Evolutionary conservation across 2,888 invertebrate species (phyloP).

Genomic region (Limenitis arthemis): DNA sequence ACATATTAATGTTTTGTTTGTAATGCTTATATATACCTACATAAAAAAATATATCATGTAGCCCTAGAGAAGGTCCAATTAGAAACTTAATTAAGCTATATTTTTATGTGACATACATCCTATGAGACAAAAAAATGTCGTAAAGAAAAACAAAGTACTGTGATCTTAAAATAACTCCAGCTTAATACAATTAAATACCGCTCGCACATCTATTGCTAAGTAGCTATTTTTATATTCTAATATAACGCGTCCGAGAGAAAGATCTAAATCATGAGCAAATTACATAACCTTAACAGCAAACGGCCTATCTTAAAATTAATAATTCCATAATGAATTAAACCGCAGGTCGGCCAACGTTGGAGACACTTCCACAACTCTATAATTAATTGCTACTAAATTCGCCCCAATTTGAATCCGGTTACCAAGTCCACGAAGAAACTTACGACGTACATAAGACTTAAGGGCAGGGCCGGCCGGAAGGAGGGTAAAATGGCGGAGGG

Average conservation of each 20-base stretch:
- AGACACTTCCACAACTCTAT: constrained; percentile 63
- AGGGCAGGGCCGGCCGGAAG: constrained; percentile 70
- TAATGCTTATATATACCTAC: too few relatives aligned
- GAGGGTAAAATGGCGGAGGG: constrained; percentile 68
- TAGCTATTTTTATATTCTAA: too few relatives aligned
- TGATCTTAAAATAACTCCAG: too few relatives aligned
- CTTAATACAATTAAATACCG: too few relatives aligned
- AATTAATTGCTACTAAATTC: constrained; percentile 73
- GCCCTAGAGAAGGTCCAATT: too few relatives aligned
- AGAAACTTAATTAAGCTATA: too few relatives aligned
- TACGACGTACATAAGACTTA: constrained; percentile 72
- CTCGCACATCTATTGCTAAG: too few relatives aligned
- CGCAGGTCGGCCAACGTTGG: constrained; percentile 51
- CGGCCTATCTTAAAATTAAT: constrained; percentile 18
- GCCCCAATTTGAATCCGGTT: constrained; percentile 72
- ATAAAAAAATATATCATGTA: too few relatives aligned
- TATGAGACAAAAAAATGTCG: too few relatives aligned
- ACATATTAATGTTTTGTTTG: too few relatives aligned
- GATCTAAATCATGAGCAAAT: not conserved
- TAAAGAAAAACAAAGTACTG: too few relatives aligned
- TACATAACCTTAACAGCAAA: not conserved
- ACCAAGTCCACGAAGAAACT: constrained; percentile 71
- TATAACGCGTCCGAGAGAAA: not conserved
- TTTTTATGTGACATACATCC: too few relatives aligned
- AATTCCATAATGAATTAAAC: constrained; percentile 48